Percentiles rank a stretch among this genome's conserved stretches.
Conservation (phyloP, 2,888 invertebrate genomes). For the Drosophila merina region DNA sequence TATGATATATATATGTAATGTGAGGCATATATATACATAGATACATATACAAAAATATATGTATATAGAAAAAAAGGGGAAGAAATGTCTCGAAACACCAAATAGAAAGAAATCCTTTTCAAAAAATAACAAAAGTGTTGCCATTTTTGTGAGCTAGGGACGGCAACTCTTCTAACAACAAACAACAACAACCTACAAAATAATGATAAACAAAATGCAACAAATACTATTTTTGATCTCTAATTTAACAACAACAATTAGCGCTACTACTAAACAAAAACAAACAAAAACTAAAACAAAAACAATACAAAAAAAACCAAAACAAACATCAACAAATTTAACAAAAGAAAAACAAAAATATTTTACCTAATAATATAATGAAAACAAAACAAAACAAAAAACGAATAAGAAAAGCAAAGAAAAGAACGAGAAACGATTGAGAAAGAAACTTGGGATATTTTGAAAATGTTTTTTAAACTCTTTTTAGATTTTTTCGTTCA, state of each 20-base stretch:
- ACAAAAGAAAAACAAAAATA: conserved; percentile 38
- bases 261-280: conserved; percentile 64
- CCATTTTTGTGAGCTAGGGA: conserved; percentile 23
- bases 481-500: conserved; percentile 43
- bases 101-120: conserved; percentile 31
- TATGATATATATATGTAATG: conserved; percentile 6
- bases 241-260: conserved; percentile 62
- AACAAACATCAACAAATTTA: conserved; percentile 30
- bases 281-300: conserved; percentile 29
- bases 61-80: background rate
- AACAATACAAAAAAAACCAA: conserved; percentile 3
- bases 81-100: conserved; percentile 34
- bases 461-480: conserved; percentile 42
- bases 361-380: conserved; percentile 15
- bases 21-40: background rate
- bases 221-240: conserved; percentile 75
- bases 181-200: conserved; percentile 23
- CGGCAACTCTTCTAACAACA: conserved; percentile 23
- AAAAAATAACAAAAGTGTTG: conserved; percentile 26
- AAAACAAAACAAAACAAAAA: conserved; percentile 36
- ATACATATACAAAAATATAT: conserved; percentile 12
- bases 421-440: conserved; percentile 11
- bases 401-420: conserved; percentile 16
- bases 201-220: conserved; percentile 60
- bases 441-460: conserved; percentile 41